A percentile compares a stretch with the other conserved stretches of the same genome.
These are phyloP conservation scores for Neodiprion lecontei DNA, from an alignment of 1,140 invertebrate species.

Conservation along the genomic window DNA sequence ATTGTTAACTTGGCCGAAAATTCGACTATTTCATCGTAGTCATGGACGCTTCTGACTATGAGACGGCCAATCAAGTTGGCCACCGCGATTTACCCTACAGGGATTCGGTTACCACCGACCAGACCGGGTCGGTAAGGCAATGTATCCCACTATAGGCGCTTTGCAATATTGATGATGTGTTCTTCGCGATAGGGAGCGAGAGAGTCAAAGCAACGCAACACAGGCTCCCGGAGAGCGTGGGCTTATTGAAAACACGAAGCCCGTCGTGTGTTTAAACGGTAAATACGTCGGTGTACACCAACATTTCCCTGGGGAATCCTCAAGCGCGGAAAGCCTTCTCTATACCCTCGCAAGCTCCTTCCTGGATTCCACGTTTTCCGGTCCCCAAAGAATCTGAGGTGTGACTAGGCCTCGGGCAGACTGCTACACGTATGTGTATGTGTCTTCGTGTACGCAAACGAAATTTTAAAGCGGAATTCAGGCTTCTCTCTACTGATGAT, in stretches of 20 bases:
- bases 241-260: slow-evolving; percentile 33
- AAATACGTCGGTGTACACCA: slow-evolving; percentile 25
- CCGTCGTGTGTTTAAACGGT: slow-evolving; percentile 32
- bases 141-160: not conserved
- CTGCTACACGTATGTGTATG: too few relatives aligned
- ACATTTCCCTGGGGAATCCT: not conserved
- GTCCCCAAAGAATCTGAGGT: not conserved
- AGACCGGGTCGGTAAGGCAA: not conserved
- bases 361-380: not conserved
- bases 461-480: too few relatives aligned
- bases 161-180: slow-evolving; percentile 36
- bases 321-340: not conserved
- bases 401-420: not conserved
- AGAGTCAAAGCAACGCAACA: slow-evolving; percentile 4
- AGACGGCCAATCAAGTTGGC: not conserved
- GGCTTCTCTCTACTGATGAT: too few relatives aligned
- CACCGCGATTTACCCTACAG: not conserved
- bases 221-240: not conserved
- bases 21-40: too few relatives aligned
- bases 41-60: too few relatives aligned
- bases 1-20: too few relatives aligned
- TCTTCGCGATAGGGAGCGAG: slow-evolving; percentile 13
- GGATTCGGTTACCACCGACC: not conserved
- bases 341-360: too few relatives aligned
- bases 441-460: too few relatives aligned